Evolutionary conservation across 2,888 invertebrate genomes (phyloP), one percentile per base, ranked within the genome.

Genomic region (Macaria liturata): DNA sequence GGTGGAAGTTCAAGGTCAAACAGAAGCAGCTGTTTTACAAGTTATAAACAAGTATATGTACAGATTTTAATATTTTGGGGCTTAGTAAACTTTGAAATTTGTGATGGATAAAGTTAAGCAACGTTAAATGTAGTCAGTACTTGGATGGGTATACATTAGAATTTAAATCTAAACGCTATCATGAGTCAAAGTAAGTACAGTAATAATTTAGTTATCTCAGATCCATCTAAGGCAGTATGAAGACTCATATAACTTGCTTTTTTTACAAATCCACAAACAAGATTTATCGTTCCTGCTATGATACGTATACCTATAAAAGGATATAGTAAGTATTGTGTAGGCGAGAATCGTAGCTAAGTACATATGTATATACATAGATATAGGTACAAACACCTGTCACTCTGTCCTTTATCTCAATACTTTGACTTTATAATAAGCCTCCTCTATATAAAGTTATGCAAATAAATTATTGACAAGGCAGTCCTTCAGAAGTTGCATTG

Each of bases 301-400:
- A 6, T 37, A 37, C 34, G 5, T 37, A 45, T 57, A 46, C 45
- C 42, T 49, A 49, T 42, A 37, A 52, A 54, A 59, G 9, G 31
- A 40, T 5, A 50, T 45, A 42, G 9, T 9, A 42, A 3, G 8
- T 8, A 3, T 6, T 4, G 9, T 9, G 42, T 42, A n/a, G 42
- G 42, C 42, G 42, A 42, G 34, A 37, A 37, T 37, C 34, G 20
- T 20, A 1, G 20, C 20, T 20, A 37, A 37, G 34, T 37, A 37
- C 39, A 39, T 39, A 39, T 7, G 1, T 5, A 39, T 39, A 3
- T 39, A 39, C 39, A 39, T 39, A 39, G 6, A 39, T 39, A 39
- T 39, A 39, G 5, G 4, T 42, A 42, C n/a, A 5, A 8, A 42
- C 71, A 65, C 50, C 62, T 71, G 71, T 54, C 57, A 53, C 61